Percentiles rank a stretch among this genome's conserved stretches.
Conservation (phyloP, 1,140 invertebrate genomes). For the Drosophila mojavensis region DNA sequence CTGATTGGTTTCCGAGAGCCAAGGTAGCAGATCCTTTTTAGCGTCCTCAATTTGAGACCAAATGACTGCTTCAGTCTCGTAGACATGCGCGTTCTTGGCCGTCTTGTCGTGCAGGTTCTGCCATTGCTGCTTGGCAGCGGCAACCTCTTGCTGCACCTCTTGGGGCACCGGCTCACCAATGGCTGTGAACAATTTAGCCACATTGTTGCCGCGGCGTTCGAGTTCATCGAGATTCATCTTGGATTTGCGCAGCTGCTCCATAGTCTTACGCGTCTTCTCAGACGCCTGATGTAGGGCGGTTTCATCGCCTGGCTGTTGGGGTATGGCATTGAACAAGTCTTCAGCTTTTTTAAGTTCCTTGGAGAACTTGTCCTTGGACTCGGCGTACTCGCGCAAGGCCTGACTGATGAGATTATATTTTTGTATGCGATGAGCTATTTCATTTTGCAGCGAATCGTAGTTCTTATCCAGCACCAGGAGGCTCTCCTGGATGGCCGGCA, state of each 20-base stretch:
- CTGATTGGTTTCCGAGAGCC: conserved; percentile 92
- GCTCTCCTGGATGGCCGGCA: conserved; percentile 91
- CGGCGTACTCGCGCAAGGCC: conserved; percentile 90
- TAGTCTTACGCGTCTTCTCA: conserved; percentile 90
- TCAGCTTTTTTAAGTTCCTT: conserved; percentile 88
- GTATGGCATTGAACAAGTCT: conserved; percentile 66
- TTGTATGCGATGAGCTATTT: conserved; percentile 90
- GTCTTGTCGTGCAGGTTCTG: conserved; percentile 89
- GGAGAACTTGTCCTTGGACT: conserved; percentile 88
- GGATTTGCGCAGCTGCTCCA: conserved; percentile 90
- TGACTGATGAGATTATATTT: conserved; percentile 90
- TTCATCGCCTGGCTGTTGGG: conserved; percentile 74
- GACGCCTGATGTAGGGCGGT: conserved; percentile 86
- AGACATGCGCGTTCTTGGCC: conserved; percentile 89
- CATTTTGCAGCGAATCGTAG: conserved; percentile 91
- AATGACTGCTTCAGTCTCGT: conserved; percentile 94
- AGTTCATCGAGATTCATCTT: conserved; percentile 91
- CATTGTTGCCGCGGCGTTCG: conserved; percentile 89
- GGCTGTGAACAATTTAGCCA: conserved; percentile 89
- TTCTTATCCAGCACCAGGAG: conserved; percentile 90
- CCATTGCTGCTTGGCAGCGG: conserved; percentile 88
- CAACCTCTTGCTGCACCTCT: conserved; percentile 87
- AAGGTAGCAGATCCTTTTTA: conserved; percentile 92
- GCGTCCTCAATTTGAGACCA: conserved; percentile 96
- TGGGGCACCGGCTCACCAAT: conserved; percentile 89